Base-by-base conservation (phyloP, 2,888 invertebrate species). In the Erebia palarica region DNA sequence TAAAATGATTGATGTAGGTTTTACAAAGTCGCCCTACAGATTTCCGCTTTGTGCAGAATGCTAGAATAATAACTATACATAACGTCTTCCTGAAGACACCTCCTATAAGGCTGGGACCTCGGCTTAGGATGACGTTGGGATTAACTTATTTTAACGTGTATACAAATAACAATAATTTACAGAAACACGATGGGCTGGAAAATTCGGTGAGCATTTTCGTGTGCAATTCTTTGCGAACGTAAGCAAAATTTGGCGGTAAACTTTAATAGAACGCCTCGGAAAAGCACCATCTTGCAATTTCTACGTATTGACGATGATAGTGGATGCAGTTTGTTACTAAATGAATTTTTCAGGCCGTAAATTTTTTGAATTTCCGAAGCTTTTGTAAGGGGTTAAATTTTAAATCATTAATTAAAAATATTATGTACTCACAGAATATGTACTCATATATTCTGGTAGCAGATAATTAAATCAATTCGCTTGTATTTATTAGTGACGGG, bases 181-280 rank as follows among this genome's bases (percentile, higher is more conserved):
- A 49, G 13, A 49, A 13, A 49, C 14, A 49, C 49, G 13, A 57
- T 57, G 18, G 11, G 36, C 4, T 7, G 49, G 53, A 53, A 27
- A 53, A 16, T 53, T 65, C 27, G 5, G n/a, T 1, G 11, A 36
- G 49, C 53, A 16, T 27, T 53, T 53, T 36, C 13, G 36, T 51
- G 51, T 36, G 53, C 36, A 53, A 36, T 53, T 53, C 16, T 36
- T 65, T 53, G 65, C 42, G 36, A 42, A 42, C 36, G 55, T 65
- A 9, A 42, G 27, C 55, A 65, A 64, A n/a, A 36, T 53, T 65
- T 53, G 55, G 42, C 65, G 36, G 55, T 65, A 55, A 65, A 65
- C 36, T 65, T 65, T 42, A 65, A 64, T 51, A 14, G 65, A 65
- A 65, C 16, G 55, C 55, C 65, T 65, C 36, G 27, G 55, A 55